Conservation (phyloP, 2,888 invertebrate genomes). For the Amphipyra berbera region DNA sequence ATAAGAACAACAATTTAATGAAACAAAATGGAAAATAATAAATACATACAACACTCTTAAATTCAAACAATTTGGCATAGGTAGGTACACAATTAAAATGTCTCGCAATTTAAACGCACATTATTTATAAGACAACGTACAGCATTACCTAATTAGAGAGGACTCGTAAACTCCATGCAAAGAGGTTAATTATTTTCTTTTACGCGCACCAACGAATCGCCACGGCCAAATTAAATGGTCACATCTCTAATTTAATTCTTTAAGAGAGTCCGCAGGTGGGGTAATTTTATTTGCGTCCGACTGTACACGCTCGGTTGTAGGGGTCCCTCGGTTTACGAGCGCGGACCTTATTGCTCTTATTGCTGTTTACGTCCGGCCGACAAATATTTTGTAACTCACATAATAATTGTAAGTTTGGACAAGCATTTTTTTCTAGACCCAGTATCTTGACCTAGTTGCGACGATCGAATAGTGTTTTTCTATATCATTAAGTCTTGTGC, state of each 20-base stretch:
- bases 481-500: conserved; percentile 42
- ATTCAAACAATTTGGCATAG: conserved; percentile 50
- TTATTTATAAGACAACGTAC: conserved; percentile 58
- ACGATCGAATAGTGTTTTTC: conserved; percentile 45
- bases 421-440: conserved; percentile 22
- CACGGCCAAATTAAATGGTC: conserved; percentile 61
- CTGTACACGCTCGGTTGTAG: conserved; percentile 27
- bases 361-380: conserved; percentile 19
- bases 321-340: conserved; percentile 40
- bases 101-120: conserved; percentile 54
- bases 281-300: conserved; percentile 36
- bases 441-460: conserved; percentile 40
- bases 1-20: conserved; percentile 39
- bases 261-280: conserved; percentile 46
- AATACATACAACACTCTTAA: conserved; percentile 23
- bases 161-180: conserved; percentile 57
- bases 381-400: conserved; percentile 44
- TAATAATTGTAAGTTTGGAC: conserved; percentile 33
- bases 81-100: conserved; percentile 52
- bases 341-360: conserved; percentile 30
- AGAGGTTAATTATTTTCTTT: conserved; percentile 69
- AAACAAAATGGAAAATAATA: conserved; percentile 39
- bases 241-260: conserved; percentile 65
- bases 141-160: conserved; percentile 66
- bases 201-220: conserved; percentile 49